These are phyloP conservation scores for Thymelicus lineola DNA, from an alignment of 2,888 invertebrate species.

Conservation along the genomic window DNA sequence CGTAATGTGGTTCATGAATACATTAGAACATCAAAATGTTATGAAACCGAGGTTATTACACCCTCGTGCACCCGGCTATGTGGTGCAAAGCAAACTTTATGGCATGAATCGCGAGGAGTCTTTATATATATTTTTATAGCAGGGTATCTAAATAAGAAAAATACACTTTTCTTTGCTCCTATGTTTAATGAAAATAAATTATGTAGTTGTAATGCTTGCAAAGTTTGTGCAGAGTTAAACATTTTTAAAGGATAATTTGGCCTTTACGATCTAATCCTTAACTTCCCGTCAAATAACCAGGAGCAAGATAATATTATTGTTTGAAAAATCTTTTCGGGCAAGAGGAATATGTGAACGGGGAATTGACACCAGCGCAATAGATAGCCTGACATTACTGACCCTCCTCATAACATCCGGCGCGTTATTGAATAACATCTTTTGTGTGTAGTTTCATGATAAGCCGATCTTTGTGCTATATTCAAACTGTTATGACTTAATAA, in stretches of 20 bases:
- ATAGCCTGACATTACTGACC: constrained; percentile 15
- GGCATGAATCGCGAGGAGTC: neutral
- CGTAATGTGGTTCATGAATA: constrained; percentile 9
- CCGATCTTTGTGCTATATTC: too few relatives aligned
- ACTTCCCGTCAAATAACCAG: too few relatives aligned
- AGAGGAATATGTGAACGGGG: constrained; percentile 2
- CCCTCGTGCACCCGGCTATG: neutral
- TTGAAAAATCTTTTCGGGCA: neutral
- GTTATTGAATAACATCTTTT: constrained; percentile 24
- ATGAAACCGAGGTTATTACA: constrained; percentile 1
- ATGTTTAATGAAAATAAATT: too few relatives aligned
- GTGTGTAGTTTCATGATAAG: neutral
- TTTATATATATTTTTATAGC: neutral
- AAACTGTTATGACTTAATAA: too few relatives aligned
- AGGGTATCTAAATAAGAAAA: too few relatives aligned
- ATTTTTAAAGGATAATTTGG: too few relatives aligned
- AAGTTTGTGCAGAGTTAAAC: too few relatives aligned
- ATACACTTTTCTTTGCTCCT: too few relatives aligned
- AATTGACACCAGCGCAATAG: constrained; percentile 17
- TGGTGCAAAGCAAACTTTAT: neutral
- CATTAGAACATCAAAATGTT: constrained; percentile 18
- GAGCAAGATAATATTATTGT: neutral
- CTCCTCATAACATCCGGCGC: constrained; percentile 26
- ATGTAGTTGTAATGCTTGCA: too few relatives aligned
- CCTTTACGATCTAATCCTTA: too few relatives aligned